Evolutionary conservation across 2,113 vertebrate genomes (phyloP), one percentile per base, ranked within the genome.

Genomic region (Pteropus alecto): DNA sequence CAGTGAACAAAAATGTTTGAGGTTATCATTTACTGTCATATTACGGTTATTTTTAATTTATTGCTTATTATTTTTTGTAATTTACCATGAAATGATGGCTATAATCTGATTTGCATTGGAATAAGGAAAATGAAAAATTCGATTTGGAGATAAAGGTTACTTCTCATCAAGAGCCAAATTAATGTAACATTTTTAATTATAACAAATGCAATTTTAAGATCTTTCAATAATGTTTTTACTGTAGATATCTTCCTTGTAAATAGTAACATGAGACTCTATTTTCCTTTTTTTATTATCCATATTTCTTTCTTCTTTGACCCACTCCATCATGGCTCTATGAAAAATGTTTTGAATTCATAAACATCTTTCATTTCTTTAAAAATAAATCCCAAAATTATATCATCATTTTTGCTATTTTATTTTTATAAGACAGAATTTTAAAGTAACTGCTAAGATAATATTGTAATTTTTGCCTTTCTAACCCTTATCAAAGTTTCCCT

Each of bases 1-100:
- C 3, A 68, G 24, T 67, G 21, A 92, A 63, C 18, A 71, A 78
- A 94, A 79, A 88, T 65, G 28, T 78, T 73, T 58, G 21, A 61
- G 33, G 22, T 90, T 83, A 77, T 65, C 33, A 61, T 61, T 94
- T 56, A 83, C 41, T 92, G 5, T 76, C 33, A 70, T 22, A 41
- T 41, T 68, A 83, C 41, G 35, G 61, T 67, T 90, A 83, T 78
- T 95, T 95, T 56, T 87, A 87, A 74, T 90, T 33, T 78, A 73
- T 79, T 90, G 63, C 41, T 89, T 86, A 87, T 78, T 83, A 83
- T 58, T 95, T 4, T 4, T 63, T 95, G 7, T 68, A 73, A 92
- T 70, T 73, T 82, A 56, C 21, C 41, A 87, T 74, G 43, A 94
- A 86, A 26, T 78, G 3, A 92, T 77, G 6, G n/a, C 30, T 83